phyloP scores from a whole-genome alignment of 2,888 invertebrate genomes.

The Apotomis turbidana region DNA sequence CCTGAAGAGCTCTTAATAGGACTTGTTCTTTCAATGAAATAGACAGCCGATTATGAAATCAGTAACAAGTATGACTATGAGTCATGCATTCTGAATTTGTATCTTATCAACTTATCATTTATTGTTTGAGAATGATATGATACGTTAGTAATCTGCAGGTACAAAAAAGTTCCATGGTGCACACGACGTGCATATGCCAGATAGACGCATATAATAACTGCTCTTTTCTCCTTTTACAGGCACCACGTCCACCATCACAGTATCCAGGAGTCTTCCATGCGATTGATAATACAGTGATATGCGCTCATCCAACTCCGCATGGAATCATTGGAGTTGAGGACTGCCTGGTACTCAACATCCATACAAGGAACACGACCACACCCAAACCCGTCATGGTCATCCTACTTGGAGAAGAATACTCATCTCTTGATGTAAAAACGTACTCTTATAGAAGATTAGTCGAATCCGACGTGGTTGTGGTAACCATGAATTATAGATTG shows the following conservation, averaged over 20 bases:
- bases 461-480: slow-evolving; percentile 86
- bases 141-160: neutral
- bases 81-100: neutral
- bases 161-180: neutral
- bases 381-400: slow-evolving; percentile 71
- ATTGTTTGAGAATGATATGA: slow-evolving; percentile 8
- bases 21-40: neutral
- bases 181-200: neutral
- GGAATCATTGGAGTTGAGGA: slow-evolving; percentile 71
- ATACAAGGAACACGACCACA: slow-evolving; percentile 60
- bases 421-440: slow-evolving; percentile 51
- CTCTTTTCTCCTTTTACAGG: slow-evolving; percentile 52
- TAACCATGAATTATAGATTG: slow-evolving; percentile 87
- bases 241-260: slow-evolving; percentile 51
- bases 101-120: slow-evolving; percentile 14
- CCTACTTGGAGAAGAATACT: slow-evolving; percentile 70
- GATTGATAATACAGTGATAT: slow-evolving; percentile 47
- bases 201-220: neutral
- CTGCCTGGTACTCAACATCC: slow-evolving; percentile 68
- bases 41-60: neutral
- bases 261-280: slow-evolving; percentile 59
- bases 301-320: slow-evolving; percentile 60
- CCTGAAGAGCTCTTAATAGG: too few species aligned
- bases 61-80: neutral
- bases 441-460: slow-evolving; percentile 84